Evolutionary conservation across 2,113 vertebrate species (phyloP).

Genomic region (Tetrao urogallus): DNA sequence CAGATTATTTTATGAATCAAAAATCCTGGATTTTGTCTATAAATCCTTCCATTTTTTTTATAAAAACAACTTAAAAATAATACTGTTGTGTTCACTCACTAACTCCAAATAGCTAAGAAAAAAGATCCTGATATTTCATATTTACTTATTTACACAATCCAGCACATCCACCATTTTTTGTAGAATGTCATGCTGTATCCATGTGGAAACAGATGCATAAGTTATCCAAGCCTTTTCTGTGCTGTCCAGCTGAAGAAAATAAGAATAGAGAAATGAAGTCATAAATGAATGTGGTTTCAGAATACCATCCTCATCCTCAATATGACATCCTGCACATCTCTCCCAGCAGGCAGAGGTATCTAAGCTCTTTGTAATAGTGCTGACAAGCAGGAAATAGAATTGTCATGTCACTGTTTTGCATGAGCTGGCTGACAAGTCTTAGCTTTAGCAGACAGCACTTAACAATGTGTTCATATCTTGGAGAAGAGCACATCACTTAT

Average conservation of each 20-base stretch:
- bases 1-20: not conserved
- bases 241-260: not conserved
- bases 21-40: not conserved
- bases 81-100: not conserved
- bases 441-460: not conserved
- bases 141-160: not conserved
- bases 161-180: not conserved
- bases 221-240: not conserved
- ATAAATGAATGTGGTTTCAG: not conserved
- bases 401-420: not conserved
- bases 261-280: not conserved
- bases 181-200: not conserved
- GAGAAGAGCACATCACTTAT: not conserved
- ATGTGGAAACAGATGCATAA: not conserved
- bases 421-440: not conserved
- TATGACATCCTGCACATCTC: not conserved
- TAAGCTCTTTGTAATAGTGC: not conserved
- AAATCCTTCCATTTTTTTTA: not conserved
- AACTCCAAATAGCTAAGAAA: not conserved
- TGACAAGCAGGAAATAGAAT: not conserved
- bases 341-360: not conserved
- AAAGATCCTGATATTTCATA: not conserved
- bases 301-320: not conserved
- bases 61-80: not conserved
- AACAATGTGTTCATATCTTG: not conserved